Base-by-base conservation (phyloP, 2,113 vertebrate species). In the Pseudolaguvia tuberculata region DNA sequence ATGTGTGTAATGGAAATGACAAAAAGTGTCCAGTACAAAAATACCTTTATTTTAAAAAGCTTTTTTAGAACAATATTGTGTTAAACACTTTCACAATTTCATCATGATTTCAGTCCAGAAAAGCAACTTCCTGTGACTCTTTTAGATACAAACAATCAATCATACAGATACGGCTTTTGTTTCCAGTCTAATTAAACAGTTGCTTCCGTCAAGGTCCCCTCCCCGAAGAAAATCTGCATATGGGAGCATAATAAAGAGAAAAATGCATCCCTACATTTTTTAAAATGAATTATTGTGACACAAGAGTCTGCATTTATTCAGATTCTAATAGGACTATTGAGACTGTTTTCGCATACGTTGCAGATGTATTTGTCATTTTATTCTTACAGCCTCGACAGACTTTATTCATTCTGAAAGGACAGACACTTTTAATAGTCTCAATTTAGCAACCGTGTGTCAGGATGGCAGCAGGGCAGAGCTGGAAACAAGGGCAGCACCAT, bases 21-120 rank as follows among this genome's bases (percentile, higher is more conserved):
- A 53, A 62, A 9, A 20, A 35, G 14, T 72, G 70, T 67, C 23
- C 74, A 67, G 55, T 85, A 84, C 72, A 85, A 87, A 88, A 85
- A 82, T 72, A 83, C 57, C 66, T 90, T 91, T 86, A 79, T 88
- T 87, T 84, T 61, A 73, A 73, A 83, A 84, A 85, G 42, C 76
- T 51, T 65, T 77, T 70, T 83, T 72, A 78, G 74, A 79, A 70
- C 59, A 83, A 83, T 4, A 78, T 79, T n/a, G 77, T 73, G 39
- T 67, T 81, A 82, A 76, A 82, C 59, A 68, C n/a, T 81, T 70
- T 72, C 79, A 78, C 75, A 63, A 84, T 65, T 67, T 66, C 63
- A 48, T 42, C 45, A 84, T 81, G 83, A 80, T 83, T 83, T 83
- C 72, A 78, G 81, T 84, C 79, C 50, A 82, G 71, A 82, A 86